These are phyloP conservation scores for Mormyrus iriodes DNA, from an alignment of 2,113 vertebrate genomes.

Conservation along the genomic window DNA sequence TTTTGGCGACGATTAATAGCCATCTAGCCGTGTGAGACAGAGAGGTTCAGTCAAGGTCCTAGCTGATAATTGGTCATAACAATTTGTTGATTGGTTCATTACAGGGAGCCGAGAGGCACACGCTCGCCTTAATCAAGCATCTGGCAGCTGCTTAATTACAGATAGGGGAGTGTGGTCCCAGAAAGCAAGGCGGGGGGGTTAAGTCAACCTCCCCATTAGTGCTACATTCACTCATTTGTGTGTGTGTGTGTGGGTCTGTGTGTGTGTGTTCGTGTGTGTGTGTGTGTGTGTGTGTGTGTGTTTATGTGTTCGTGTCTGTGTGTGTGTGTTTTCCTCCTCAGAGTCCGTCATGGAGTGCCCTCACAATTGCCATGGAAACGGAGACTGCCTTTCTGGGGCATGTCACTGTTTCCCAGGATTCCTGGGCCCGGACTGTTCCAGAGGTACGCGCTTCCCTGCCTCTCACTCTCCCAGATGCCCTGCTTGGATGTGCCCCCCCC, in stretches of 20 bases:
- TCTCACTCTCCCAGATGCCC: neutral
- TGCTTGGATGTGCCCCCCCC: neutral
- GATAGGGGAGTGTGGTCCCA: constrained; percentile 14
- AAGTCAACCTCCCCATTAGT: constrained; percentile 40
- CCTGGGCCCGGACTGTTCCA: constrained; percentile 91
- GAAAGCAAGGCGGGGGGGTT: constrained; percentile 22
- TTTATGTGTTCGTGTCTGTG: constrained; percentile 7
- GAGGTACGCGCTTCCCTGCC: constrained; percentile 66
- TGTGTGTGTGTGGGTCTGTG: constrained; percentile 11
- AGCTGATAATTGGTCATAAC: constrained; percentile 42
- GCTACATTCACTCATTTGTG: constrained; percentile 20
- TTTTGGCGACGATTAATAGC: constrained; percentile 10
- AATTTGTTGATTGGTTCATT: constrained; percentile 46
- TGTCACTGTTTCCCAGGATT: constrained; percentile 98
- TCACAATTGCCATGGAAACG: constrained; percentile 97
- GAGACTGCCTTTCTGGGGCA: constrained; percentile 93
- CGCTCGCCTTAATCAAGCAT: constrained; percentile 40
- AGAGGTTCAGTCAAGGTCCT: constrained; percentile 6
- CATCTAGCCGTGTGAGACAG: constrained; percentile 1
- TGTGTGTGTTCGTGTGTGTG: constrained; percentile 11
- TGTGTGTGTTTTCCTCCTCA: constrained; percentile 45
- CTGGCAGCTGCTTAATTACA: constrained; percentile 43
- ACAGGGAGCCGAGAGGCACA: constrained; percentile 28
- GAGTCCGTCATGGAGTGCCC: constrained; percentile 97
- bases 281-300: constrained; percentile 4